Evolutionary conservation across 2,888 invertebrate species (phyloP), one percentile per base, ranked within the genome.

Genomic region (Andrena dorsata): DNA sequence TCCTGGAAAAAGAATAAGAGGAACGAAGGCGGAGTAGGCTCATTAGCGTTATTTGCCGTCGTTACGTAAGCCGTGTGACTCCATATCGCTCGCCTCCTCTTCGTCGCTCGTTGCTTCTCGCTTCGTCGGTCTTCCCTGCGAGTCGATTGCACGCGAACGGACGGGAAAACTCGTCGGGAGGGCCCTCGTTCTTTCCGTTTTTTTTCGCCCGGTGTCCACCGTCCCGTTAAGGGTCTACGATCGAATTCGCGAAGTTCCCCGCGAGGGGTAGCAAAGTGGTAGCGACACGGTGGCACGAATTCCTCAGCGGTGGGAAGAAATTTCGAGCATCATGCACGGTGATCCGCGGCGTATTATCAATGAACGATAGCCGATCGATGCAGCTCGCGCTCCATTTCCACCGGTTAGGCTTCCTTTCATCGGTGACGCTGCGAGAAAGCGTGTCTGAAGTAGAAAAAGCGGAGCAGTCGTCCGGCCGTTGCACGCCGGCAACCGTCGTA

Each of bases 31-130:
- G 89, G 87, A 90, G 91, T 90, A 89, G 91, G 90, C 92, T 93
- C 93, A 93, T 94, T 94, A 94, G 92, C 92, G 93, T 93, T 93
- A 93, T 93, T 93, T 93, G 92, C 92, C 87, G 90, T 90, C 91
- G 91, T 94, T 94, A 93, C 92, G 91, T 93, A 94, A 93, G 90
- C 90, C 90, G 88, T 41, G 41, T 79, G 63, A 56, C 74, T 74
- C 75, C 70, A 70, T 85, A 84, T 83, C 82, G 63, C 79, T 83
- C 56, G 56, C 73, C 58, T 83, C 80, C 64, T 79, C 70, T 58
- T 68, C 49, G 53, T 30, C 49, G 41, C 32, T 47, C 69, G 60
- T 28, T 82, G 65, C 78, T 82, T 74, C 71, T 80, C 68, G 58
- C 60, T 63, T 61, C 28, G 80, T 74, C 56, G 35, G 66, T 51